Conservation (phyloP, 2,113 vertebrate genomes). For the Centrocercus urophasianus region DNA sequence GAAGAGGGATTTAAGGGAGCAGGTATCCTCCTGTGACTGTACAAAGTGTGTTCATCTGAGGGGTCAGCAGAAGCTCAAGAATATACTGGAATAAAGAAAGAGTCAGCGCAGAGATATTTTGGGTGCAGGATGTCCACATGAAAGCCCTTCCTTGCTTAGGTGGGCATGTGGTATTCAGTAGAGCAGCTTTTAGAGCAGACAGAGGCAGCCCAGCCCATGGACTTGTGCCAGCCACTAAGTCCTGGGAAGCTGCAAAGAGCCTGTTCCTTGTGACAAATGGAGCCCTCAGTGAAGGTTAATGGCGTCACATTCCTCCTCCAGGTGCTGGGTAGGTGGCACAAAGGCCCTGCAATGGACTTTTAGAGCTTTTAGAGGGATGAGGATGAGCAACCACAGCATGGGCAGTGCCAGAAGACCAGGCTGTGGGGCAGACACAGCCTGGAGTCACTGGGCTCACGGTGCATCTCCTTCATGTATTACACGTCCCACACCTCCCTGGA, state of each 20-base stretch:
- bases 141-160: neutral
- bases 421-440: neutral
- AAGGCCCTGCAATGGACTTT: neutral
- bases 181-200: neutral
- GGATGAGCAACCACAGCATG: fast-evolving
- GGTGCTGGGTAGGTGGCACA: neutral
- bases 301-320: fast-evolving
- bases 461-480: neutral
- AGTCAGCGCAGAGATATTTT: neutral
- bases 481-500: neutral
- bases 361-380: neutral
- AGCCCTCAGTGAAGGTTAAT: neutral
- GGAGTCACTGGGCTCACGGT: neutral
- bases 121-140: neutral
- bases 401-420: neutral
- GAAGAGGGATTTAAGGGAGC: neutral
- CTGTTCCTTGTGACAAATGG: neutral
- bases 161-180: neutral
- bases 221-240: neutral
- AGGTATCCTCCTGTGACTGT: neutral
- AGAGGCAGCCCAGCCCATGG: neutral
- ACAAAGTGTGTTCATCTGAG: neutral
- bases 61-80: neutral
- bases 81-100: neutral
- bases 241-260: neutral